phyloP scores from a whole-genome alignment of 2,888 invertebrate genomes.

The Drosophila setosimentum region DNA sequence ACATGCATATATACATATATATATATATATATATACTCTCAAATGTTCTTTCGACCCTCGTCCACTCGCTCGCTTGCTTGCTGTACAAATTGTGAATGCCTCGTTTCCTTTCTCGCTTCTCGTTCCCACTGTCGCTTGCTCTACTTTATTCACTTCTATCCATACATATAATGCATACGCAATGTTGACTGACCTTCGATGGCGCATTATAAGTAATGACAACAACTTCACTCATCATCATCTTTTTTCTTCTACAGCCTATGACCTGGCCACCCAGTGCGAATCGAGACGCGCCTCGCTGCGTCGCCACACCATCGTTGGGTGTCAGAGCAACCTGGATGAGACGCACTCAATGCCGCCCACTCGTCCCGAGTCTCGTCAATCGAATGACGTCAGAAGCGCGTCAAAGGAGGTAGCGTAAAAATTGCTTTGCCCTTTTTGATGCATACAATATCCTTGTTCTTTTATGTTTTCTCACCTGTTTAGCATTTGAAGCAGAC shows the following conservation, averaged over 20 bases:
- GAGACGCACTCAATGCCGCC: conserved; percentile 88
- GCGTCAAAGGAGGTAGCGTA: conserved; percentile 70
- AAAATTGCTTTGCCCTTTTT: neutral
- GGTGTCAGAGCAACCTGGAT: conserved; percentile 86
- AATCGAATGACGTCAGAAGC: conserved; percentile 83
- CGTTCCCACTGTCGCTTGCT: conserved; percentile 34
- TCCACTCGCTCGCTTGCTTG: conserved; percentile 32
- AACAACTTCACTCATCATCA: conserved; percentile 1
- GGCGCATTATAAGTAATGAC: conserved; percentile 41
- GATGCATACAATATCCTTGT: neutral
- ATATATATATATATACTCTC: neutral
- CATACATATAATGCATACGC: conserved; percentile 42
- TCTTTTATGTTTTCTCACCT: neutral
- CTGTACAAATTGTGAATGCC: conserved; percentile 34
- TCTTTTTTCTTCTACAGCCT: conserved; percentile 86
- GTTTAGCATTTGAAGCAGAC: conserved; percentile 24
- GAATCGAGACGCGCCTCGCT: conserved; percentile 89
- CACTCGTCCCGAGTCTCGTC: conserved; percentile 88
- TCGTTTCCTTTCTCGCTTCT: conserved; percentile 11
- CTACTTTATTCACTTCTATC: conserved; percentile 21
- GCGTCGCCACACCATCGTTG: conserved; percentile 89
- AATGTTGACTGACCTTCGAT: conserved; percentile 37
- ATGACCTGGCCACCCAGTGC: conserved; percentile 93
- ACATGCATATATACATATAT: neutral
- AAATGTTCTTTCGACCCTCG: neutral